Evolutionary conservation across 2,797 vertebrate species (phyloP).

Genomic region (Alca torda): DNA sequence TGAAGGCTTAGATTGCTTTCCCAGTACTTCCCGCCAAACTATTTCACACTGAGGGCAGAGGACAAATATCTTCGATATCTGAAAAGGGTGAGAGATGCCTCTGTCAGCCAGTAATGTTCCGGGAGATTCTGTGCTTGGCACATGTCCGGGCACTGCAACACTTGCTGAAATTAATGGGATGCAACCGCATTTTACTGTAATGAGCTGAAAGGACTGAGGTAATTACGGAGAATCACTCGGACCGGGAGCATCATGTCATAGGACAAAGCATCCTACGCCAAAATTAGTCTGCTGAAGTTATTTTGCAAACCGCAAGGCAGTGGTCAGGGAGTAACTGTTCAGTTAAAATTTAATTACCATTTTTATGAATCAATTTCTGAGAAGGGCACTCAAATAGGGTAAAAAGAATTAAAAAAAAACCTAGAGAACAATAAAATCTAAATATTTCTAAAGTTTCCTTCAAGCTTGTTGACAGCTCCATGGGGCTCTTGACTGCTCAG

Average conservation of each 20-base stretch:
- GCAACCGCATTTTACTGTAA: slow-evolving; percentile 8
- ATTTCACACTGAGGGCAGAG: not conserved
- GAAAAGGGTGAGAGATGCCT: slow-evolving; percentile 13
- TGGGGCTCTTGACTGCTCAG: not conserved
- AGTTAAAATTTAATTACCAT: not conserved
- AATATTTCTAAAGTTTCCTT: not conserved
- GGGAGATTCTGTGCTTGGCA: not conserved
- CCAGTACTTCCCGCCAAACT: not conserved
- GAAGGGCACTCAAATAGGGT: not conserved
- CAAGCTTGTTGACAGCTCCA: not conserved
- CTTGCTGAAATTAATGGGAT: slow-evolving; percentile 32
- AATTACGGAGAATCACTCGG: not conserved
- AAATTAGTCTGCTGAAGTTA: slow-evolving; percentile 4
- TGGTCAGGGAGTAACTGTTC: not conserved
- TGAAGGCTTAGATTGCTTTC: slow-evolving; percentile 5
- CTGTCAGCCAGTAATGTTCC: not conserved
- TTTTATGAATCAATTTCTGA: slow-evolving; percentile 10
- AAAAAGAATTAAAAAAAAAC: not conserved
- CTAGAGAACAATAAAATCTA: not conserved
- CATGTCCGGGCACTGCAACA: not conserved
- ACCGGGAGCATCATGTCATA: not conserved
- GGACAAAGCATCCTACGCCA: not conserved
- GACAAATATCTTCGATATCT: not conserved
- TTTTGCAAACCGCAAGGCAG: not conserved
- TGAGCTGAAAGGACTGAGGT: not conserved